These are phyloP conservation scores for Lamellibrachia luymesi DNA, from an alignment of 1,140 invertebrate genomes.

Conservation along the genomic window DNA sequence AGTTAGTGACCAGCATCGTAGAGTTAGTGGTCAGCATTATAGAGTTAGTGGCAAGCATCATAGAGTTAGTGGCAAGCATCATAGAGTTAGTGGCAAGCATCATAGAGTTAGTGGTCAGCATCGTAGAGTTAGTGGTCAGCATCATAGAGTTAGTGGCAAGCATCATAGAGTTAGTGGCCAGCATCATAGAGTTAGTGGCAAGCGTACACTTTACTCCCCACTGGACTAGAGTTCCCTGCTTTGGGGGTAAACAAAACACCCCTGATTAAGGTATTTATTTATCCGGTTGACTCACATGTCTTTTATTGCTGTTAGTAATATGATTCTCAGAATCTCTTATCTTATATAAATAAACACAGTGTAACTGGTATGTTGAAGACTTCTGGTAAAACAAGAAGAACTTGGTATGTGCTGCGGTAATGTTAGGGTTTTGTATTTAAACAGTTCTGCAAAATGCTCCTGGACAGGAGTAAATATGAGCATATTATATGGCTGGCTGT, in stretches of 20 bases:
- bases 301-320: not conserved
- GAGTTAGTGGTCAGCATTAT: too few relatives aligned
- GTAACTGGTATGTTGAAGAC: not conserved
- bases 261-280: not conserved
- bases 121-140: too few relatives aligned
- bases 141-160: too few relatives aligned
- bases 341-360: not conserved
- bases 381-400: not conserved
- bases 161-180: not conserved
- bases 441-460: not conserved
- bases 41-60: too few relatives aligned
- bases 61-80: too few relatives aligned
- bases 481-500: not conserved
- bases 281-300: not conserved
- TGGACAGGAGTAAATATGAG: not conserved
- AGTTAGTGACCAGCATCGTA: too few relatives aligned
- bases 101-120: too few relatives aligned
- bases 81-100: too few relatives aligned
- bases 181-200: not conserved
- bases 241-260: not conserved
- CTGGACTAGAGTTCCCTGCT: not conserved
- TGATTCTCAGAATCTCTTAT: not conserved
- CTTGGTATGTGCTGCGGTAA: not conserved
- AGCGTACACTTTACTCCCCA: not conserved
- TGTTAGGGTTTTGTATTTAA: not conserved